Percentiles rank a stretch among this genome's conserved stretches.
phyloP scores from a whole-genome alignment of 1,140 invertebrate species.

The Brachionus plicatilis region DNA sequence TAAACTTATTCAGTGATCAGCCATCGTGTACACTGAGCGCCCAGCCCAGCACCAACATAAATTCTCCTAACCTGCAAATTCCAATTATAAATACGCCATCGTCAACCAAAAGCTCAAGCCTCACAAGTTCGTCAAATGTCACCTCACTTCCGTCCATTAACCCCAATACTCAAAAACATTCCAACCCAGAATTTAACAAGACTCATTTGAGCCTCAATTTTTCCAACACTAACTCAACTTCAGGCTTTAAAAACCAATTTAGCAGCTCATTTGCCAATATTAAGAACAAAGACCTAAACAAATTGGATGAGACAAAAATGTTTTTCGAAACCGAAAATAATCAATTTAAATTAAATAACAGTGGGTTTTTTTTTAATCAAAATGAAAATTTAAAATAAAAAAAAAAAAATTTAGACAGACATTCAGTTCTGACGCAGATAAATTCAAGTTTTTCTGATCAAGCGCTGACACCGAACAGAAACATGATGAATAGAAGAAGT shows the following conservation, averaged over 20 bases:
- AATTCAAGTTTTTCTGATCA: neutral
- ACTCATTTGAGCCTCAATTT: neutral
- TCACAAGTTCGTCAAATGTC: neutral
- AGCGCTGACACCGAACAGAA: neutral
- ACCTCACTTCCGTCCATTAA: neutral
- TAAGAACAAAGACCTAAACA: neutral
- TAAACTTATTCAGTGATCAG: neutral
- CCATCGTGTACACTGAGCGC: neutral
- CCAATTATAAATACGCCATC: neutral
- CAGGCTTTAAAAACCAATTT: neutral
- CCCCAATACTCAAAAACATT: neutral
- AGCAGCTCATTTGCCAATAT: neutral
- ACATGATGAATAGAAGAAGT: neutral
- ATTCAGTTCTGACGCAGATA: neutral
- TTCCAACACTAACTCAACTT: neutral
- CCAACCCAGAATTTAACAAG: neutral
- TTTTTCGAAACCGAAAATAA: neutral
- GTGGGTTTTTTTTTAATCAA: neutral
- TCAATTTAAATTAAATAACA: neutral
- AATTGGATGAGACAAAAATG: neutral
- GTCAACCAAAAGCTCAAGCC: neutral
- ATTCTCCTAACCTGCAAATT: neutral
- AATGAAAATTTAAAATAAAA: too few species aligned
- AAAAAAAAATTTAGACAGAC: neutral
- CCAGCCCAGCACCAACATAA: neutral